Evolutionary conservation across 2,113 vertebrate genomes (phyloP).

Genomic region (Epinephelus moara): DNA sequence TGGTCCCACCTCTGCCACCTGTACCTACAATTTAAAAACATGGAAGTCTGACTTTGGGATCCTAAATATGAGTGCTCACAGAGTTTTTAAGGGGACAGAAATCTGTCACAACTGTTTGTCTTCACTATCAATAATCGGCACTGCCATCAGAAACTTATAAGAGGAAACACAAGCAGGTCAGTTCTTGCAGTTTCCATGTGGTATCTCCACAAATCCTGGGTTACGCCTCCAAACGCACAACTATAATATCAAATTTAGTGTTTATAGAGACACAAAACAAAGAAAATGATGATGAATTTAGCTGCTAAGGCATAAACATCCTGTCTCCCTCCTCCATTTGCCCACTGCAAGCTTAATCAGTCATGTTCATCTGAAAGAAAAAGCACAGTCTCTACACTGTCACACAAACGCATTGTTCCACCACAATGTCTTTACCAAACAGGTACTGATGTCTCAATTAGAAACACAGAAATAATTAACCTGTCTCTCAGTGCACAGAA

Average conservation of each 20-base stretch:
- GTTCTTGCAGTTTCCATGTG: too few relatives aligned
- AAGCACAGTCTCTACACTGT: neutral
- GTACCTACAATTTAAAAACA: too few relatives aligned
- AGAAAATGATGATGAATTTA: conserved; percentile 11
- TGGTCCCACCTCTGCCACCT: too few relatives aligned
- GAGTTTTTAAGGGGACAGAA: too few relatives aligned
- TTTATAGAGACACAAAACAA: neutral
- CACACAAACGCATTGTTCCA: conserved; percentile 31
- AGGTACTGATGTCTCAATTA: conserved; percentile 52
- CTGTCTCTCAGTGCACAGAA: conserved; percentile 38
- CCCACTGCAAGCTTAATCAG: conserved; percentile 38
- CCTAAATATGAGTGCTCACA: too few relatives aligned
- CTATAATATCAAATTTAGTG: neutral
- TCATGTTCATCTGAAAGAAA: conserved; percentile 37
- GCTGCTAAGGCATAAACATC: neutral
- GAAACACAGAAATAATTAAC: conserved; percentile 48
- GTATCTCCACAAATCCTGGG: too few relatives aligned
- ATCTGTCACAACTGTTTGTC: too few relatives aligned
- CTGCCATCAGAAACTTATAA: too few relatives aligned
- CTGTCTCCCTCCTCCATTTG: neutral
- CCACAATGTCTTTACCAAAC: conserved; percentile 28
- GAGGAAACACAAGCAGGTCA: too few relatives aligned
- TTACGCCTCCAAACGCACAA: neutral
- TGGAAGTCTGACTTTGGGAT: too few relatives aligned
- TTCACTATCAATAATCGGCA: too few relatives aligned